These are phyloP conservation scores for Listrodromus nycthemerus DNA, from an alignment of 2,888 invertebrate genomes.

Conservation along the genomic window DNA sequence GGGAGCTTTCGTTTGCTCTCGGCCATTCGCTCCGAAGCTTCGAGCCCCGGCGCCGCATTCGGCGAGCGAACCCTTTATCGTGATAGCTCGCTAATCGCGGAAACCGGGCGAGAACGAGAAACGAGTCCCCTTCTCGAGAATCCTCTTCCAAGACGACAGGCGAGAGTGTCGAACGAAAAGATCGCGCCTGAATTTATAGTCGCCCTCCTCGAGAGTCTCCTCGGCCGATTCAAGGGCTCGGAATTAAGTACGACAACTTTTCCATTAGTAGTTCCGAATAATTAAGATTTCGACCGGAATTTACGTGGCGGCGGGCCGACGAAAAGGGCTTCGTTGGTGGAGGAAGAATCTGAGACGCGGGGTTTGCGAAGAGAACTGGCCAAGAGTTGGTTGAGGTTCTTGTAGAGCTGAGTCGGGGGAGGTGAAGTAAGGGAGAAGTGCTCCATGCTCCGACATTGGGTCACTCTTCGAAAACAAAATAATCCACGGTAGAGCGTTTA, in stretches of 20 bases:
- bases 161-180: constrained; percentile 58
- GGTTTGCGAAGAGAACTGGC: neutral
- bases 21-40: constrained; percentile 25
- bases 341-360: neutral
- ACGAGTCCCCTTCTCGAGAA: constrained; percentile 37
- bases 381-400: constrained; percentile 20
- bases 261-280: constrained; percentile 59
- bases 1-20: constrained; percentile 6
- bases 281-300: constrained; percentile 57
- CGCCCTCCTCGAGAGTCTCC: constrained; percentile 19
- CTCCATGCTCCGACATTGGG: no score
- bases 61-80: constrained; percentile 35
- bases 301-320: neutral
- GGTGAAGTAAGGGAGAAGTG: no score
- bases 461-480: no score
- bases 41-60: neutral
- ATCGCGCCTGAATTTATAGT: constrained; percentile 46
- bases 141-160: constrained; percentile 32
- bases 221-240: constrained; percentile 21
- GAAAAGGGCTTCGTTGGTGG: neutral
- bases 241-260: constrained; percentile 59
- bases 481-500: no score
- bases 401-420: no score
- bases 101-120: constrained; percentile 34
- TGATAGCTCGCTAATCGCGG: constrained; percentile 61